phyloP scores from a whole-genome alignment of 2,888 invertebrate genomes.

The Drosophila acutilabella region DNA sequence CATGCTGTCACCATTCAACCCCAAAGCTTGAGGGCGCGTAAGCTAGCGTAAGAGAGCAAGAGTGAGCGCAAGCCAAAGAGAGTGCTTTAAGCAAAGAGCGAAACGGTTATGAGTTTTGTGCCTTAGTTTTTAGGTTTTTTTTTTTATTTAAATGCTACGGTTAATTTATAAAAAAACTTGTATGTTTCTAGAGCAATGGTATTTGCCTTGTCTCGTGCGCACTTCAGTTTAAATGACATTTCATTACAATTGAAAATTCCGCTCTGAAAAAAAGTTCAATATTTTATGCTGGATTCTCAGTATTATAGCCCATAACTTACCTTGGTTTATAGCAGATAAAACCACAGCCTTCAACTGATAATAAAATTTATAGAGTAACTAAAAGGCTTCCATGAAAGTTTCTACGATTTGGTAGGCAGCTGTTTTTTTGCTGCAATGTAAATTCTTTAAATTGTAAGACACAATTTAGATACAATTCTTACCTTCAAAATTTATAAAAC shows the following conservation, averaged over 20 bases:
- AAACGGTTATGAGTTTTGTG: constrained; percentile 38
- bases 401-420: constrained; percentile 6
- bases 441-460: too few species aligned
- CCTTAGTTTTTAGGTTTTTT: background rate
- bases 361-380: background rate
- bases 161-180: constrained; percentile 4
- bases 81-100: constrained; percentile 12
- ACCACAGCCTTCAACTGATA: background rate
- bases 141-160: constrained; percentile 2
- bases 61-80: background rate
- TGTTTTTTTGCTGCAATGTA: background rate
- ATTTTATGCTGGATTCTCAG: background rate
- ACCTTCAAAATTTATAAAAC: constrained; percentile 6
- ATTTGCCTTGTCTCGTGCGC: constrained; percentile 1
- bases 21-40: constrained; percentile 6
- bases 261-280: background rate
- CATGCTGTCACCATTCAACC: constrained; percentile 32
- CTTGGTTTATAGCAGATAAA: background rate
- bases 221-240: background rate
- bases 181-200: background rate
- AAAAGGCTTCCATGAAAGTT: background rate
- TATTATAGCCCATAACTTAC: background rate
- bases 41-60: background rate
- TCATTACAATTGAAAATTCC: background rate
- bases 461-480: too few species aligned